phyloP scores from a whole-genome alignment of 2,113 vertebrate genomes.

The Anthoscopus minutus region DNA sequence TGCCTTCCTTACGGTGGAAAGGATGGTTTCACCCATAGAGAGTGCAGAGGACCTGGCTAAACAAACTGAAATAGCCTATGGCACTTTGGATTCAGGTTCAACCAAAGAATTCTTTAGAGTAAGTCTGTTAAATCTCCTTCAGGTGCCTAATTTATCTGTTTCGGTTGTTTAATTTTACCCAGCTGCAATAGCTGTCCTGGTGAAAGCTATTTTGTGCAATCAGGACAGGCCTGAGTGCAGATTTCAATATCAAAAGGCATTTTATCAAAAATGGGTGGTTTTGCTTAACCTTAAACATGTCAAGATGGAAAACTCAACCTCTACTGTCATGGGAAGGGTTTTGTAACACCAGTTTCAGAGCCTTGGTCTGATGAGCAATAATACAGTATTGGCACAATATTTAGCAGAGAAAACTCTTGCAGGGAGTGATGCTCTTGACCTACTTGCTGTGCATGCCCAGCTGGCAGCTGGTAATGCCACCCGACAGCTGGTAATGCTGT shows the following conservation, averaged over 20 bases:
- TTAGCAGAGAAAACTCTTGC: background rate
- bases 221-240: background rate
- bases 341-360: background rate
- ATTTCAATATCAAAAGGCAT: background rate
- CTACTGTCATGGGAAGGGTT: background rate
- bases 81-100: slow-evolving; percentile 97
- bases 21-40: slow-evolving; percentile 99
- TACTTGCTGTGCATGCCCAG: slow-evolving; percentile 18
- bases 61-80: slow-evolving; percentile 98
- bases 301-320: background rate
- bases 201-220: background rate
- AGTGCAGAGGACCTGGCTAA: slow-evolving; percentile 98
- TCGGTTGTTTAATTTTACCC: background rate
- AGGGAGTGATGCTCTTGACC: slow-evolving; percentile 42
- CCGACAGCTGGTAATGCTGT: no score
- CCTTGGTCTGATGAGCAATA: background rate
- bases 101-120: slow-evolving; percentile 99
- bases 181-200: background rate
- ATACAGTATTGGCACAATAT: background rate
- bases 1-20: slow-evolving; percentile 98
- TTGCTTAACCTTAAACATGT: background rate
- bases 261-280: background rate
- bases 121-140: slow-evolving; percentile 68
- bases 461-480: background rate
- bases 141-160: background rate